Evolutionary conservation across 2,797 vertebrate genomes (phyloP).

Genomic region (Cercopithecus petaurista): DNA sequence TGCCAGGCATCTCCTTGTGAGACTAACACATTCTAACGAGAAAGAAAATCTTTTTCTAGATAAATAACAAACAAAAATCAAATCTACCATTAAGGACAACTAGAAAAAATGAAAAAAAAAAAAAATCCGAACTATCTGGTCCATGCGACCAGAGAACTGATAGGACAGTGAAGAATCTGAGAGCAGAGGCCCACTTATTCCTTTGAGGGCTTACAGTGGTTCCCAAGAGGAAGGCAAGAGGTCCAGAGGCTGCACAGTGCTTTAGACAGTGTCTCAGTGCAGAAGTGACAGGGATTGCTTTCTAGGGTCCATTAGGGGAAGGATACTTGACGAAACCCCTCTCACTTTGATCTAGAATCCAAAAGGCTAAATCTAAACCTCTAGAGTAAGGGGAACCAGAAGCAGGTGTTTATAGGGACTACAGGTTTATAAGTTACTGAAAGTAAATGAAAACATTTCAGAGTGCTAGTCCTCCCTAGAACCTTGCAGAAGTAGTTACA

Average conservation of each 20-base stretch:
- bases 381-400: background rate
- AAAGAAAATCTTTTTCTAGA: background rate
- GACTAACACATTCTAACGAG: background rate
- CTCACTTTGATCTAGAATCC: background rate
- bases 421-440: background rate
- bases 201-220: background rate
- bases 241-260: background rate
- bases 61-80: background rate
- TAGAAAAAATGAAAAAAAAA: background rate
- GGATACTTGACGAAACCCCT: background rate
- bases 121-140: background rate
- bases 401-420: background rate
- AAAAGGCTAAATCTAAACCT: fast-evolving
- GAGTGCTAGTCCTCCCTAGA: too few species aligned
- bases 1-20: background rate
- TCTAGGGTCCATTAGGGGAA: background rate
- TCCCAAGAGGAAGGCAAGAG: background rate
- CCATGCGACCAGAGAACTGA: background rate
- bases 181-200: background rate
- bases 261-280: background rate
- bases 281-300: too few species aligned
- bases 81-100: background rate
- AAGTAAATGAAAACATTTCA: background rate
- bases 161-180: background rate
- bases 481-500: too few species aligned